phyloP scores from a whole-genome alignment of 2,888 invertebrate species.

The Apamea epomidion region DNA sequence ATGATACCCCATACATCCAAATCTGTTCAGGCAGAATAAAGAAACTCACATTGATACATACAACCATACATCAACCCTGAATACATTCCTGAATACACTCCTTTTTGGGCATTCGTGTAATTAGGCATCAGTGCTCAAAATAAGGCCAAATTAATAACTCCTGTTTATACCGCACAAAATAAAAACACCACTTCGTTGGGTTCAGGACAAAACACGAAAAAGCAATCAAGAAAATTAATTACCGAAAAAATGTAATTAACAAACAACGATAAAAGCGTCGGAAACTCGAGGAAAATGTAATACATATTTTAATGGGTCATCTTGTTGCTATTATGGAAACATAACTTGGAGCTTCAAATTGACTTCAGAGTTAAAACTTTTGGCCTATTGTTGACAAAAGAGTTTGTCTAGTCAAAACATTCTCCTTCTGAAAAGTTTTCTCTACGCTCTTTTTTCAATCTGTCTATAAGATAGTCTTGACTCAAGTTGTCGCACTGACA shows the following conservation, averaged over 20 bases:
- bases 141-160: not conserved
- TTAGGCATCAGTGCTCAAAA: not conserved
- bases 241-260: not conserved
- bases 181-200: not conserved
- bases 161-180: not conserved
- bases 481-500: not conserved
- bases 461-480: not conserved
- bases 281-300: not conserved
- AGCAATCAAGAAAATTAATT: constrained; percentile 21
- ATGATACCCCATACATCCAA: too few species aligned
- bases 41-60: too few species aligned
- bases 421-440: too few species aligned
- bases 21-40: too few species aligned
- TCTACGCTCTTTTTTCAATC: not conserved
- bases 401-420: not conserved
- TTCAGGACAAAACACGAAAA: constrained; percentile 5
- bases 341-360: not conserved
- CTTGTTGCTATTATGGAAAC: not conserved
- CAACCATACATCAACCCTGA: too few species aligned
- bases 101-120: too few species aligned
- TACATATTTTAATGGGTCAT: not conserved
- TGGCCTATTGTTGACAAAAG: not conserved
- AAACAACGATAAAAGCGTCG: not conserved
- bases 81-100: too few species aligned
- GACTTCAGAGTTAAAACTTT: not conserved